Conservation (phyloP, 2,888 invertebrate genomes). For the Apomyelois bistriatella region DNA sequence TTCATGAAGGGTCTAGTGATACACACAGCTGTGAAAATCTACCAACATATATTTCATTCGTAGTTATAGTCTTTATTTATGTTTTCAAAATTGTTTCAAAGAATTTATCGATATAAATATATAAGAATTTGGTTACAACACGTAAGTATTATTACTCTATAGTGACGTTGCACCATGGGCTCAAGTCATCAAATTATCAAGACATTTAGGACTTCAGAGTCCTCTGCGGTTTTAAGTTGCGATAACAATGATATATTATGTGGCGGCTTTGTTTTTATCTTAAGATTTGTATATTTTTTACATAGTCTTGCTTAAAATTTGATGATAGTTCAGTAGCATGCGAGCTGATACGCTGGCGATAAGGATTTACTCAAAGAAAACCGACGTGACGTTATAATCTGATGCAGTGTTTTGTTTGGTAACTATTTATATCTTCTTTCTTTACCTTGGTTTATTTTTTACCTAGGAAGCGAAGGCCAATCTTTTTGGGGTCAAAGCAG, state of each 20-base stretch:
- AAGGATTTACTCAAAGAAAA: neutral
- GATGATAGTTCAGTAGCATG: neutral
- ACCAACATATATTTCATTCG: neutral
- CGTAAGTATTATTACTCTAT: too few relatives aligned
- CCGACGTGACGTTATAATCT: neutral
- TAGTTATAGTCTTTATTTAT: too few relatives aligned
- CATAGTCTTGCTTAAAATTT: neutral
- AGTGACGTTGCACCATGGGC: neutral
- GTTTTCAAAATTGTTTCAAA: neutral
- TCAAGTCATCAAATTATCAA: neutral
- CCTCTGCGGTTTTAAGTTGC: neutral
- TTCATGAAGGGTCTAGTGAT: constrained; percentile 51
- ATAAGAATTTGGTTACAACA: too few relatives aligned
- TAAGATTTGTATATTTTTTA: neutral
- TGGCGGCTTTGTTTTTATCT: neutral
- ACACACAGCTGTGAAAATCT: constrained; percentile 28
- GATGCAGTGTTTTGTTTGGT: too few relatives aligned
- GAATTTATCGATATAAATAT: too few relatives aligned
- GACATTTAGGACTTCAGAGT: neutral
- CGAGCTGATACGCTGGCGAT: neutral
- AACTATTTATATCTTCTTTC: neutral
- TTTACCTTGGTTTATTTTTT: neutral
- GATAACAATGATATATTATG: constrained; percentile 1
- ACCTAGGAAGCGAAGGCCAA: neutral
- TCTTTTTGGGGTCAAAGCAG: too few relatives aligned